Percentiles rank a stretch among this genome's conserved stretches.
phyloP scores from a whole-genome alignment of 2,113 vertebrate species.

The Corythornis madagascariensis region DNA sequence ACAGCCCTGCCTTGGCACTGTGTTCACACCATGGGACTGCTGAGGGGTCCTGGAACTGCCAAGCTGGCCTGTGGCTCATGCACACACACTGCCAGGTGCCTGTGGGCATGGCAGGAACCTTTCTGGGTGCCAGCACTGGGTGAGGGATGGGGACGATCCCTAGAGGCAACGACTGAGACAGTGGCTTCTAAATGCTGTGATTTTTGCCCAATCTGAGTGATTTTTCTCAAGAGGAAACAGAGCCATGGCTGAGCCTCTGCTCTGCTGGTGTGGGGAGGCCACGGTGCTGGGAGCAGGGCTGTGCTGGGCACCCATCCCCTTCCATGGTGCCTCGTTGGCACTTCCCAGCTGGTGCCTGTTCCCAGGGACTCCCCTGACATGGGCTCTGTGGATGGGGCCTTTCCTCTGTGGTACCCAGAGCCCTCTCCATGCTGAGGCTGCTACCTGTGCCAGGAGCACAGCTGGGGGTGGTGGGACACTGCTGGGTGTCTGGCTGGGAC shows the following conservation, averaged over 20 bases:
- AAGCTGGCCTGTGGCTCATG: background rate
- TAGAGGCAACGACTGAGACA: background rate
- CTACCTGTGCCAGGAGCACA: fast-evolving
- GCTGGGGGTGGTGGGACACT: background rate
- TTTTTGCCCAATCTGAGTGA: background rate
- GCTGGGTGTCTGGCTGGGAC: background rate
- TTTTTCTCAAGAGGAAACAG: background rate
- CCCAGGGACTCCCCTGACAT: fast-evolving
- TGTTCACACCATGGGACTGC: fast-evolving
- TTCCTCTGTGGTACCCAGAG: background rate
- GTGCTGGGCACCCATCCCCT: background rate
- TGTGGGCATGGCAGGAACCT: background rate
- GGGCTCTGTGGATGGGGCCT: background rate
- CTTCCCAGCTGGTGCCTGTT: fast-evolving
- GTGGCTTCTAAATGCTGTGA: too few species aligned
- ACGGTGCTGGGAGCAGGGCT: background rate
- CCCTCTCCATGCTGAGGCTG: background rate
- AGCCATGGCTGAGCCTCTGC: background rate
- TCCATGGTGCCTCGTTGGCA: fast-evolving
- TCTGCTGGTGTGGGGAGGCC: too few species aligned
- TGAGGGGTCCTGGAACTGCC: background rate
- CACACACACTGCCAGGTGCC: background rate
- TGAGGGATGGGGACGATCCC: fast-evolving
- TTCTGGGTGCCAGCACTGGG: background rate
- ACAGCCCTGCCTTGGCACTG: fast-evolving